These are phyloP conservation scores for Andrena minutula DNA, from an alignment of 2,888 invertebrate species.

Conservation along the genomic window DNA sequence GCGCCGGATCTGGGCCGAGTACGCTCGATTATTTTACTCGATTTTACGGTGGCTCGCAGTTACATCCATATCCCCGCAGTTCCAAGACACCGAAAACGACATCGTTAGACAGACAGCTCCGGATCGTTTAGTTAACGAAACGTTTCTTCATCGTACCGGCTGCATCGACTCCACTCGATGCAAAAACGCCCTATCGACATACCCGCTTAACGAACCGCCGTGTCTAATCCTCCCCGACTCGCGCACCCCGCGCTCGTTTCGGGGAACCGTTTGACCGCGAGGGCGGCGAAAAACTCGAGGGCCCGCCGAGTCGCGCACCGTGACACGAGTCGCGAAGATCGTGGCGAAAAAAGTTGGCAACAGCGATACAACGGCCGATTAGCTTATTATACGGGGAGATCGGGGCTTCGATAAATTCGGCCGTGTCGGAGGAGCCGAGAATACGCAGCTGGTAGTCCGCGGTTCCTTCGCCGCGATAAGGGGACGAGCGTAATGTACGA, in stretches of 20 bases:
- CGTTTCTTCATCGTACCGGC: constrained; percentile 32
- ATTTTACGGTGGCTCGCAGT: constrained; percentile 56
- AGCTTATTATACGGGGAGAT: constrained; percentile 80
- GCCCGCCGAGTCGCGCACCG: constrained; percentile 25
- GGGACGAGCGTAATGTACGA: constrained; percentile 69
- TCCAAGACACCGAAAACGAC: constrained; percentile 39
- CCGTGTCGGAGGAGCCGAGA: constrained; percentile 48
- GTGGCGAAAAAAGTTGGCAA: constrained; percentile 70
- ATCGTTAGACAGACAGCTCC: constrained; percentile 30
- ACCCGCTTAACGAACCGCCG: constrained; percentile 7
- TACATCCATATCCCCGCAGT: constrained; percentile 37
- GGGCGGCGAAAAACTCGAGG: constrained; percentile 52
- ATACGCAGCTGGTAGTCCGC: constrained; percentile 64
- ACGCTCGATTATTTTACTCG: constrained; percentile 67
- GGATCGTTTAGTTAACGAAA: constrained; percentile 22
- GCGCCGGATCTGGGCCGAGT: constrained; percentile 70
- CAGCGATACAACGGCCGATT: constrained; percentile 78
- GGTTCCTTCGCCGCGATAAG: constrained; percentile 46
- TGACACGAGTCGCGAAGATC: constrained; percentile 19
- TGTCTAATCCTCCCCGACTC: constrained; percentile 18
- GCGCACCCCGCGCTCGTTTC: constrained; percentile 19
- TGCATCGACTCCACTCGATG: background rate
- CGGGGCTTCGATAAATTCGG: constrained; percentile 77
- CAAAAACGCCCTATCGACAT: constrained; percentile 7
- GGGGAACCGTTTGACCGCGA: constrained; percentile 25